Conservation (phyloP, 2,113 vertebrate species). For the Neogobius melanostomus region DNA sequence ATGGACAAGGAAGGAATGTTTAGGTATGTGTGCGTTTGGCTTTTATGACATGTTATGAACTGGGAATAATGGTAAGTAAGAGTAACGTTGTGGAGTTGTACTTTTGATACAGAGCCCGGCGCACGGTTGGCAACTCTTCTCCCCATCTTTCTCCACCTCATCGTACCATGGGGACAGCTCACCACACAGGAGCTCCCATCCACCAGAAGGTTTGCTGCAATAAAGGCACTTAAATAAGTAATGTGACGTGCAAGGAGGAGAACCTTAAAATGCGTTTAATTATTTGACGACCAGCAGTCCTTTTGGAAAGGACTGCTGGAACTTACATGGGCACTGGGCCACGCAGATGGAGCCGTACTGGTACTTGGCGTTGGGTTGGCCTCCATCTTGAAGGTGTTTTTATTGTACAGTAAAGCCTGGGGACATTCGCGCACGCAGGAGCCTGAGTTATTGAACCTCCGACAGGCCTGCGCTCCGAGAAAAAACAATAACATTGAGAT, state of each 20-base stretch:
- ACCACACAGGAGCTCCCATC: conserved; percentile 91
- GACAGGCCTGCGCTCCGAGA: conserved; percentile 79
- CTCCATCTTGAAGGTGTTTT: conserved; percentile 87
- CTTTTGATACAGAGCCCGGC: conserved; percentile 90
- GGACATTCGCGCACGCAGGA: conserved; percentile 88
- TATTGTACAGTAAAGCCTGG: conserved; percentile 89
- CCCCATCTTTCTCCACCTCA: conserved; percentile 87
- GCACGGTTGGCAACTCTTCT: conserved; percentile 88
- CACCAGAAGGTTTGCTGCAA: conserved; percentile 86
- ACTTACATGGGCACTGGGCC: conserved; percentile 86
- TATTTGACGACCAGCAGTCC: too few relatives aligned
- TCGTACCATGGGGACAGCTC: conserved; percentile 86
- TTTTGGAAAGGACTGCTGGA: too few relatives aligned
- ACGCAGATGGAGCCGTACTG: conserved; percentile 91
- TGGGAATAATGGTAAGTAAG: too few relatives aligned
- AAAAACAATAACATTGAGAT: neutral
- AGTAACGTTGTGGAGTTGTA: conserved; percentile 38
- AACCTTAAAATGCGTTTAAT: too few relatives aligned
- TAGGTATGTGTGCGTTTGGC: neutral
- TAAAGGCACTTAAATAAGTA: neutral
- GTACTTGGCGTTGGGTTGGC: conserved; percentile 90
- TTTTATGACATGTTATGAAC: too few relatives aligned
- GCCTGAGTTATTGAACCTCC: conserved; percentile 89
- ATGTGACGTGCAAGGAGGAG: too few relatives aligned
- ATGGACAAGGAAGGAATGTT: neutral